These are phyloP conservation scores for Yasuhikotakia modesta DNA, from an alignment of 2,797 vertebrate genomes.

Conservation along the genomic window DNA sequence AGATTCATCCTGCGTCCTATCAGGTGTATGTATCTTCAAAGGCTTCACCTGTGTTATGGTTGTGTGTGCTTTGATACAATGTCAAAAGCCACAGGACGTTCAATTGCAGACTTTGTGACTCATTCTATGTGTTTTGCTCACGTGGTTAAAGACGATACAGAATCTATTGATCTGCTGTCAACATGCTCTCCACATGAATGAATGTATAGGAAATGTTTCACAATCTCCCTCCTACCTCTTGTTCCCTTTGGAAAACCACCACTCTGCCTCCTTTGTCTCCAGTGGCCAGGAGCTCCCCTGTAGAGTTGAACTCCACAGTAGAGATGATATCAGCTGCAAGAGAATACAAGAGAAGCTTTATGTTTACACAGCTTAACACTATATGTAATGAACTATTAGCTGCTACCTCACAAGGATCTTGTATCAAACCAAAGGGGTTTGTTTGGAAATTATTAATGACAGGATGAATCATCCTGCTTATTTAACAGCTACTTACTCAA, in stretches of 20 bases:
- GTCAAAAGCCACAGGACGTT: slow-evolving; percentile 30
- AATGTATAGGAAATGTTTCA: slow-evolving; percentile 1
- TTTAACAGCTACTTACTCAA: slow-evolving; percentile 7
- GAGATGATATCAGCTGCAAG: slow-evolving; percentile 89
- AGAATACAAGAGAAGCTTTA: slow-evolving; percentile 33
- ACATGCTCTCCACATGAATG: background rate
- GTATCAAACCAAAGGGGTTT: slow-evolving; percentile 7
- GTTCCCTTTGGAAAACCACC: slow-evolving; percentile 90
- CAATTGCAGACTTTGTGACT: slow-evolving; percentile 10
- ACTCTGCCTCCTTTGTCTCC: slow-evolving; percentile 91
- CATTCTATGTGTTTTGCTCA: slow-evolving; percentile 2
- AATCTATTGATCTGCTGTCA: slow-evolving; percentile 21
- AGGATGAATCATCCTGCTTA: background rate
- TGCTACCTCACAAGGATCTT: slow-evolving; percentile 1
- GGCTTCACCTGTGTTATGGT: slow-evolving; percentile 9
- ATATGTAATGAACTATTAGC: background rate
- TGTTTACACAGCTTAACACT: background rate
- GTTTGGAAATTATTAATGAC: slow-evolving; percentile 24
- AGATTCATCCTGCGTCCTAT: background rate
- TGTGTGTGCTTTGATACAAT: slow-evolving; percentile 15
- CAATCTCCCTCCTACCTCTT: slow-evolving; percentile 79
- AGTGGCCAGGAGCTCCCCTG: slow-evolving; percentile 88
- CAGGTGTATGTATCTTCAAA: slow-evolving; percentile 1
- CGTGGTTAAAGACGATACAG: background rate
- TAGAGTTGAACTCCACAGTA: slow-evolving; percentile 91